phyloP scores from a whole-genome alignment of 2,888 invertebrate genomes.

The Drosophila neotestacea region DNA sequence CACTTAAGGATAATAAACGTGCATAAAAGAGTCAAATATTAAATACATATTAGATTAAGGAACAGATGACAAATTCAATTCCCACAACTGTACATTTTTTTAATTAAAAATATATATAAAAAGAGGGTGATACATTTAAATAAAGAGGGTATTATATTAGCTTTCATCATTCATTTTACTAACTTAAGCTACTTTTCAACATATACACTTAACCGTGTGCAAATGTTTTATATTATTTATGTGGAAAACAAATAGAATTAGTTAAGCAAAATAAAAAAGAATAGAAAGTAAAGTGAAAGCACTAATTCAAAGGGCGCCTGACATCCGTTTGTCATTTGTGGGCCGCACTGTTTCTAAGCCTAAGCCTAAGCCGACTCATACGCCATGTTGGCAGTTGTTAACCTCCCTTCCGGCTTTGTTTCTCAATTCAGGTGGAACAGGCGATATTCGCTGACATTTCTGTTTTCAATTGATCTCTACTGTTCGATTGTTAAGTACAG shows the following conservation, averaged over 20 bases:
- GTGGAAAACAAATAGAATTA: slow-evolving; percentile 1
- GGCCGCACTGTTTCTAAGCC: not conserved
- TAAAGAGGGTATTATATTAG: too few species aligned
- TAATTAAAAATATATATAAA: too few species aligned
- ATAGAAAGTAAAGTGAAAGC: not conserved
- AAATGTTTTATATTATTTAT: not conserved
- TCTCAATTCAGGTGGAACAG: not conserved
- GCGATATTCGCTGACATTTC: not conserved
- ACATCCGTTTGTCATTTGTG: slow-evolving; percentile 8
- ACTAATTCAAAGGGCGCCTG: not conserved
- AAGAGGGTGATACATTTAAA: too few species aligned
- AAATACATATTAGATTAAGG: not conserved
- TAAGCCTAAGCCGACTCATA: slow-evolving; percentile 9
- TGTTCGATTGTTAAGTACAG: slow-evolving; percentile 1
- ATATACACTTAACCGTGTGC: not conserved
- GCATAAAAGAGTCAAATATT: not conserved
- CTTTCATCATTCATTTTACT: too few species aligned
- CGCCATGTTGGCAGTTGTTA: slow-evolving; percentile 11
- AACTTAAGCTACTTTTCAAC: too few species aligned
- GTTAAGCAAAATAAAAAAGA: slow-evolving; percentile 1
- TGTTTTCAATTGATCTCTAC: not conserved
- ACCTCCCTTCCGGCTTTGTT: not conserved
- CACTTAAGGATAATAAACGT: not conserved
- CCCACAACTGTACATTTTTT: too few species aligned
- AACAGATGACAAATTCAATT: not conserved